Base-by-base conservation (phyloP, 2,113 vertebrate species). In the Scomber japonicus region DNA sequence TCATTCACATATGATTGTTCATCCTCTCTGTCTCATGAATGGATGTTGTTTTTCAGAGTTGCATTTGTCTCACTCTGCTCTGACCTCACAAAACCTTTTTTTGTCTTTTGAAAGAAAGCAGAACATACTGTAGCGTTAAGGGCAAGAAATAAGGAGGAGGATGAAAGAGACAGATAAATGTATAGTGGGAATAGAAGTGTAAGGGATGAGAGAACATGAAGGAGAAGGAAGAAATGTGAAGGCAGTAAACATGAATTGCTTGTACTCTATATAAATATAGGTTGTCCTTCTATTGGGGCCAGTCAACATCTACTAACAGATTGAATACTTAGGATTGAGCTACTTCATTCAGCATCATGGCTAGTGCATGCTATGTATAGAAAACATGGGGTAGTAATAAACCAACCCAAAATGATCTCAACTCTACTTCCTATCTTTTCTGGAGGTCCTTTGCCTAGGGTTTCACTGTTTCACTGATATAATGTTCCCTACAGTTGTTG, bases 1-100 rank as follows among this genome's bases (percentile, higher is more conserved):
- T 45, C 45, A 45, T 70, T 82, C 59, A 57, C 31, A 11, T 59
- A 44, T 59, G 15, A 64, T n/a, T 64, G 46, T 40, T 24, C 19
- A 21, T 62, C 63, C 30, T 61, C 12, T 55, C 21, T 61, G 10
- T 13, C 10, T 40, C n/a, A 30, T 51, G 30, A 30, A 54, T 78
- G 19, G 27, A 19, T 59, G 49, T 35, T 35, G 57, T 62, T 59
- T 60, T 60, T 30, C 5, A 50, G 11, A 27, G 45, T 48, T 48
- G 16, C 6, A 30, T 13, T 65, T 14, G 1, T 57, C 16, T 46
- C 4, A 14, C 11, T 44, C 19, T 4, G 19, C 35, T 75, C 40
- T 46, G 19, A 54, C 11, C 40, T 27, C 3, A 0, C 3, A 19
- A 2, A 24, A 11, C 17, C 19, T 30, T 19, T 27, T 27, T 55